These are phyloP conservation scores for Meloidogyne floridensis DNA, from an alignment of 1,140 invertebrate genomes.

Conservation along the genomic window DNA sequence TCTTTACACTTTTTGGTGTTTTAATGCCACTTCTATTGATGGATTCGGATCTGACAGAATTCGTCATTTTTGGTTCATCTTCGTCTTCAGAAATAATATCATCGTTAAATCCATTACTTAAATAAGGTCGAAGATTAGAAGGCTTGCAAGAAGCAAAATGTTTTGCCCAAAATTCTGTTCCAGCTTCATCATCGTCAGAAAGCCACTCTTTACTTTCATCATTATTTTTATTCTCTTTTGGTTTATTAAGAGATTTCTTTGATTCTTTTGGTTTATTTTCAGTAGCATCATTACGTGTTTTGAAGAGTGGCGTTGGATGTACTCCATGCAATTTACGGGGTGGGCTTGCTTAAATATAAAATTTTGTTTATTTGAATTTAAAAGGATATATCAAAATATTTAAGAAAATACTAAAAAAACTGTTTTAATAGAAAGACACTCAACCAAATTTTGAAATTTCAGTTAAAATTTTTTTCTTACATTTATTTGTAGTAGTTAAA, in stretches of 20 bases:
- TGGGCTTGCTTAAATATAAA: not conserved
- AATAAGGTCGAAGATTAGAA: not conserved
- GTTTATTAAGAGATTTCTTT: not conserved
- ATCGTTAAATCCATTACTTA: not conserved
- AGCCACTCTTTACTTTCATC: not conserved
- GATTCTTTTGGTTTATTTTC: not conserved
- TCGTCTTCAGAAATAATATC: not conserved
- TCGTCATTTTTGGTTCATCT: not conserved
- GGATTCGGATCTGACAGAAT: too few species aligned
- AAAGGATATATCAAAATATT: too few species aligned
- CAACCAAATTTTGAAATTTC: not conserved
- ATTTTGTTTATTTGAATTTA: not conserved
- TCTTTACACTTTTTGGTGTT: not conserved
- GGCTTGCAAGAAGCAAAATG: slow-evolving; percentile 9
- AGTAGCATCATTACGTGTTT: not conserved
- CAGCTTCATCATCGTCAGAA: slow-evolving; percentile 23
- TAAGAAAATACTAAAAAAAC: not conserved
- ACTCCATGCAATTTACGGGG: not conserved
- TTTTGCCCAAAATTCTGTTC: slow-evolving; percentile 19
- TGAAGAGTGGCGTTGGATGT: not conserved
- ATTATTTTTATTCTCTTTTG: not conserved
- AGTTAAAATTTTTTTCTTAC: not conserved
- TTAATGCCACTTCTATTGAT: not conserved
- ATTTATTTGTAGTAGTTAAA: not conserved
- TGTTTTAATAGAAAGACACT: not conserved